Conservation (phyloP, 2,113 vertebrate genomes). For the Panthera tigris region DNA sequence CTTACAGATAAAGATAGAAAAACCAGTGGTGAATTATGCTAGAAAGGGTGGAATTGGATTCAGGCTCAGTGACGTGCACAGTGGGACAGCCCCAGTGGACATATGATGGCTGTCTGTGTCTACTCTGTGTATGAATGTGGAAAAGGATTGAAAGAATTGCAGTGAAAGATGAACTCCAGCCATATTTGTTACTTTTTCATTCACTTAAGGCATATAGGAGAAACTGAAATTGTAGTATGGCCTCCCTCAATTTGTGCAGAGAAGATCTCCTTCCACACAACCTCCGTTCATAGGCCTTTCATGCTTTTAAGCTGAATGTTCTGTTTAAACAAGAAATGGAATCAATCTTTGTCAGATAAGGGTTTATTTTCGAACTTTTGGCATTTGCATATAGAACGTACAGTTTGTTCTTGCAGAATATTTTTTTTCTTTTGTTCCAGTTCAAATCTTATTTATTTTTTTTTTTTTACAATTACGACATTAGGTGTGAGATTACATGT, state of each 20-base stretch:
- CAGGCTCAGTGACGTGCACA: accelerated
- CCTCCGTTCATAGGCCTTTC: neutral
- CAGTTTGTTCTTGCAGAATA: neutral
- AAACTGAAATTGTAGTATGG: neutral
- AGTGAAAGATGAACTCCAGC: accelerated
- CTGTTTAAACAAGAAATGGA: neutral
- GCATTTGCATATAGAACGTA: neutral
- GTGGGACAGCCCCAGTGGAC: neutral
- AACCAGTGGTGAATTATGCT: neutral
- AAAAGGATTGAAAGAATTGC: neutral
- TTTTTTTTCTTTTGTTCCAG: neutral
- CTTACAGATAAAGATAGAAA: neutral
- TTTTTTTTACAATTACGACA: neutral
- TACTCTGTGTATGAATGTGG: accelerated
- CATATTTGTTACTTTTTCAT: neutral
- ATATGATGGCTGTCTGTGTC: accelerated
- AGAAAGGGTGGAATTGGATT: neutral
- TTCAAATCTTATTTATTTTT: constrained; percentile 5
- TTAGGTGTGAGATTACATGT: neutral
- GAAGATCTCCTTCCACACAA: neutral
- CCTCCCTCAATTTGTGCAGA: neutral
- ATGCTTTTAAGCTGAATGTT: neutral
- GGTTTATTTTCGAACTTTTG: neutral
- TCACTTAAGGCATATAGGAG: neutral
- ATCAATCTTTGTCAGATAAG: neutral